Evolutionary conservation across 2,888 invertebrate species (phyloP).

Genomic region (Venustoraphidia nigricollis): DNA sequence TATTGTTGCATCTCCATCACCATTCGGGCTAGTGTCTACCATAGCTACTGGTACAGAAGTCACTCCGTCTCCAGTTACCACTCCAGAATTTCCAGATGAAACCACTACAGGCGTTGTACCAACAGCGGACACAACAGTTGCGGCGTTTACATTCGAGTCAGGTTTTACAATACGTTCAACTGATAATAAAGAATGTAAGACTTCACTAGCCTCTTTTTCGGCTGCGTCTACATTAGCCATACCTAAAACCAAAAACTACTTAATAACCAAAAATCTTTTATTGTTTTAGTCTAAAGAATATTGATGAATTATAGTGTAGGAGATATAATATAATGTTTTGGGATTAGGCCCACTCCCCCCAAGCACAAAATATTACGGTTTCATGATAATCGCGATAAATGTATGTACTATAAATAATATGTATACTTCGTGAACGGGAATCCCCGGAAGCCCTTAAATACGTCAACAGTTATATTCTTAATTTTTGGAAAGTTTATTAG

Average conservation of each 20-base stretch:
- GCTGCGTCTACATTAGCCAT: conserved; percentile 50
- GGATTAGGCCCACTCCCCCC: no score
- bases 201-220: conserved; percentile 56
- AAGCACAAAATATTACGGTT: no score
- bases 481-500: no score
- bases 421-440: no score
- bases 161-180: conserved; percentile 47
- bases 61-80: conserved; percentile 2
- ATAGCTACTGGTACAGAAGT: neutral
- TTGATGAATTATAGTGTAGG: no score
- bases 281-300: no score
- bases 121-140: no score
- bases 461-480: no score
- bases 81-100: neutral
- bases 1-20: conserved; percentile 28
- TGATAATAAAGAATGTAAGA: conserved; percentile 47
- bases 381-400: no score
- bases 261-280: conserved; percentile 22
- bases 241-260: conserved; percentile 26
- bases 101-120: conserved; percentile 21
- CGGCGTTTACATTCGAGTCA: conserved; percentile 13
- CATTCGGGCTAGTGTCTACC: conserved; percentile 14
- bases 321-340: no score
- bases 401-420: no score
- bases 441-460: no score